These are phyloP conservation scores for Pogonocichla stellata DNA, from an alignment of 2,113 vertebrate genomes.

Conservation along the genomic window DNA sequence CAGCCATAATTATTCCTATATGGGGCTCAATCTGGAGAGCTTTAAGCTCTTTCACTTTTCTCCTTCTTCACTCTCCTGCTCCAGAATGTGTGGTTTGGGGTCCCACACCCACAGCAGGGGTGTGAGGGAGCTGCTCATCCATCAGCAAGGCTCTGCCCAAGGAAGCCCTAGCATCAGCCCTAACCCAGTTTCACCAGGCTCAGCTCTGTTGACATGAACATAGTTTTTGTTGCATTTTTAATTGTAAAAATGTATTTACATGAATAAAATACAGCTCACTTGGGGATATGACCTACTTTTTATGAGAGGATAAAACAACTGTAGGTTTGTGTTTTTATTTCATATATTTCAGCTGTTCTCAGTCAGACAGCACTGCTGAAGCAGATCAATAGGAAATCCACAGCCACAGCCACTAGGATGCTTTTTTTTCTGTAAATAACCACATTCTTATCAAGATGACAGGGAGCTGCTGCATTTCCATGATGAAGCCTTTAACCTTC, in stretches of 20 bases:
- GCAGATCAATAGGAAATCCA: conserved; percentile 21
- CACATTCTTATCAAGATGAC: neutral
- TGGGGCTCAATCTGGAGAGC: conserved; percentile 18
- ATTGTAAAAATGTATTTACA: conserved; percentile 54
- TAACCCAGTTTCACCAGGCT: neutral
- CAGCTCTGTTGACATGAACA: neutral
- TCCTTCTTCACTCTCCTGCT: neutral
- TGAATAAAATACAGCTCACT: conserved; percentile 55
- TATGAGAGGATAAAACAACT: neutral
- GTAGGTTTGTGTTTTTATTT: neutral
- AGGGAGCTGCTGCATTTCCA: neutral
- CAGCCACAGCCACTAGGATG: neutral
- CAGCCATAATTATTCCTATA: conserved; percentile 31
- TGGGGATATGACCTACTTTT: conserved; percentile 62
- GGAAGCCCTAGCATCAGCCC: neutral
- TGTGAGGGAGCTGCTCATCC: neutral
- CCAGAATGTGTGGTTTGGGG: neutral
- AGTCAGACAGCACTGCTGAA: neutral
- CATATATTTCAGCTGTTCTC: neutral
- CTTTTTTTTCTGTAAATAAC: conserved; percentile 20
- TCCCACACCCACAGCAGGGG: rapidly evolving
- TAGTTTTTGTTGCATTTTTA: conserved; percentile 58
- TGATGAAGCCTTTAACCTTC: conserved; percentile 44
- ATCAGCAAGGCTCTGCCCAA: neutral
- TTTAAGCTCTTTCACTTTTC: neutral